Evolutionary conservation across 2,797 vertebrate genomes (phyloP), one percentile per base, ranked within the genome.

Genomic region (Microctenopoma lineatum): DNA sequence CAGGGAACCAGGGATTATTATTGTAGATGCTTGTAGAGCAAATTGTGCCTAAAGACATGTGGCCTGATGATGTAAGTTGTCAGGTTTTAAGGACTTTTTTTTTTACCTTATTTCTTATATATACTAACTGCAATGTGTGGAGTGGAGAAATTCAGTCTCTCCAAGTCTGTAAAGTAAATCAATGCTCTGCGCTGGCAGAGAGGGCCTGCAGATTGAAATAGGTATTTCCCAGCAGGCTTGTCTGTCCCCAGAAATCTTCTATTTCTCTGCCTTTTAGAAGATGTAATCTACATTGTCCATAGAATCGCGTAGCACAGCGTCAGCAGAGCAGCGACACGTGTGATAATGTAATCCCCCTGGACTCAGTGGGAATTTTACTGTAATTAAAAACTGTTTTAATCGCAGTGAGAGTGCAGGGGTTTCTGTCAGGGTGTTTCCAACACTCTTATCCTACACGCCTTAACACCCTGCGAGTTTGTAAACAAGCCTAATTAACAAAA

Each of bases 321-420:
- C 75, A 71, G 54, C 38, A 47, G 66, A 69, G 46, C 53, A 9
- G 60, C 27, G 51, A 70, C 57, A 38, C 21, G 44, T 56, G 65
- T 69, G 58, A 69, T 66, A 50, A 77, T 56, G 29, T 29, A 44
- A 59, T 81, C 76, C 74, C 75, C 48, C 58, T 14, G 72, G 75
- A 69, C 41, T 56, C 18, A 1, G 16, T 2, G 59, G 47, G 71
- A 68, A 16, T 55, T 58, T 69, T 0, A 46, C 48, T 59, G 63
- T 81, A 84, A 90, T 90, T 84, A 86, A 83, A 81, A 81, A 47
- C 36, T 39, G 47, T 64, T 50, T 59, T 65, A 75, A 66, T 57
- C 69, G 73, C 74, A 58, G 29, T 14, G 44, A 2, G 14, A 52
- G 58, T 56, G 46, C 16, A 27, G 29, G 29, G 54, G 69, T 67